phyloP scores from a whole-genome alignment of 2,888 invertebrate genomes.

The Zonitis immaculata region DNA sequence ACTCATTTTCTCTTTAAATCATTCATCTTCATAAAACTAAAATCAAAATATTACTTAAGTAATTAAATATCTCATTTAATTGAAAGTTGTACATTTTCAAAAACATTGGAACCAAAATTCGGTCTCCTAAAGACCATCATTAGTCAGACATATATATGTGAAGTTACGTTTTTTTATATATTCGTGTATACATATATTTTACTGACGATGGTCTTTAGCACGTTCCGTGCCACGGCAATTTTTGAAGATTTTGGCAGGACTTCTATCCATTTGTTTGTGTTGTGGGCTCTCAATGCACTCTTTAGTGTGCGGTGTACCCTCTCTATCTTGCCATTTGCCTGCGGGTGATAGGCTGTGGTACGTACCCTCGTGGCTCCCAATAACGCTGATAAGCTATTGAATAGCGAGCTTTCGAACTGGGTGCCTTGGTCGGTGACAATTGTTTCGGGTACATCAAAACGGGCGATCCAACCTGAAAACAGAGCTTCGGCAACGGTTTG shows the following conservation, averaged over 20 bases:
- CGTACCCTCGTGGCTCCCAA: conserved; percentile 2
- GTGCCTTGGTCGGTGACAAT: conserved; percentile 28
- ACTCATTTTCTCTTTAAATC: no score
- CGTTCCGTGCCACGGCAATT: no score
- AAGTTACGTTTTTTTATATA: no score
- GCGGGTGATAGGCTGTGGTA: conserved; percentile 20
- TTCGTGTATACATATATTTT: no score
- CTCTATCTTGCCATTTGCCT: conserved; percentile 19
- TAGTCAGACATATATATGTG: no score
- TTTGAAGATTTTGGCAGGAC: background rate
- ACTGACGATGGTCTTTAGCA: no score
- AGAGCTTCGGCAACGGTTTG: conserved; percentile 20
- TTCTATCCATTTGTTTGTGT: background rate
- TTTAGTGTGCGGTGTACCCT: conserved; percentile 3
- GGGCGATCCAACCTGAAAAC: conserved; percentile 20
- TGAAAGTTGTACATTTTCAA: no score
- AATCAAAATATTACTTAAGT: no score
- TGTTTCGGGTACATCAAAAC: conserved; percentile 21
- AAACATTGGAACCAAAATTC: no score
- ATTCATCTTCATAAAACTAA: no score
- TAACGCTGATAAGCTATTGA: background rate
- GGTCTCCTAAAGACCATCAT: no score
- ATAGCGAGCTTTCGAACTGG: background rate
- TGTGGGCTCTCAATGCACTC: background rate
- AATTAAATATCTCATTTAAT: no score